Evolutionary conservation across 2,888 invertebrate species (phyloP).

Genomic region (Parascotia fuliginaria): DNA sequence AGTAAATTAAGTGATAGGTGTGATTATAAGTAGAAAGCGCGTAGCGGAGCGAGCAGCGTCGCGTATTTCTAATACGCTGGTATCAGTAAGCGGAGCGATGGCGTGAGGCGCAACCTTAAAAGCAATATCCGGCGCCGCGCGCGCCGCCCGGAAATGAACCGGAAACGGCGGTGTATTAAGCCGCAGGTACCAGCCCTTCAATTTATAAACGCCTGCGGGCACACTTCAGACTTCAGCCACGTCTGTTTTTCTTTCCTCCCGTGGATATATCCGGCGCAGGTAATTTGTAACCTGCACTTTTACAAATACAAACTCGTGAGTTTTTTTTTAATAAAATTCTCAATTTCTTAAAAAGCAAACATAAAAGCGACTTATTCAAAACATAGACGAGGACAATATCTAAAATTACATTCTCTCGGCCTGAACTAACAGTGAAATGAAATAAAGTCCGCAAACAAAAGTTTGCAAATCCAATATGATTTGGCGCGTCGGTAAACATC

Average conservation of each 20-base stretch:
- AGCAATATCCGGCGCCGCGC: slow-evolving; percentile 86
- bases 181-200: slow-evolving; percentile 85
- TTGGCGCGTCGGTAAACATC: slow-evolving; percentile 86
- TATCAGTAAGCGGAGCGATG: slow-evolving; percentile 54
- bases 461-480: slow-evolving; percentile 86
- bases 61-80: slow-evolving; percentile 50
- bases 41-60: slow-evolving; percentile 42
- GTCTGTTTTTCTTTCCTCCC: slow-evolving; percentile 57
- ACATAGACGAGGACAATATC: slow-evolving; percentile 70
- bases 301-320: slow-evolving; percentile 4
- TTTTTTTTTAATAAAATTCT: slow-evolving; percentile 47
- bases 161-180: slow-evolving; percentile 87
- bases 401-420: slow-evolving; percentile 80
- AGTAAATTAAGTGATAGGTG: slow-evolving; percentile 10
- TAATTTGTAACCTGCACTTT: slow-evolving; percentile 75
- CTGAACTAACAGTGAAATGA: slow-evolving; percentile 84
- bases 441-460: slow-evolving; percentile 86
- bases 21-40: slow-evolving; percentile 23
- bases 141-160: slow-evolving; percentile 86
- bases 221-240: slow-evolving; percentile 64
- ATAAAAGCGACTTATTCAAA: slow-evolving; percentile 60
- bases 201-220: slow-evolving; percentile 84
- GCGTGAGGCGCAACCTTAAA: slow-evolving; percentile 84
- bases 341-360: slow-evolving; percentile 39
- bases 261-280: slow-evolving; percentile 70